Evolutionary conservation across 1,140 invertebrate genomes (phyloP).

Genomic region (Sesamia nonagrioides): DNA sequence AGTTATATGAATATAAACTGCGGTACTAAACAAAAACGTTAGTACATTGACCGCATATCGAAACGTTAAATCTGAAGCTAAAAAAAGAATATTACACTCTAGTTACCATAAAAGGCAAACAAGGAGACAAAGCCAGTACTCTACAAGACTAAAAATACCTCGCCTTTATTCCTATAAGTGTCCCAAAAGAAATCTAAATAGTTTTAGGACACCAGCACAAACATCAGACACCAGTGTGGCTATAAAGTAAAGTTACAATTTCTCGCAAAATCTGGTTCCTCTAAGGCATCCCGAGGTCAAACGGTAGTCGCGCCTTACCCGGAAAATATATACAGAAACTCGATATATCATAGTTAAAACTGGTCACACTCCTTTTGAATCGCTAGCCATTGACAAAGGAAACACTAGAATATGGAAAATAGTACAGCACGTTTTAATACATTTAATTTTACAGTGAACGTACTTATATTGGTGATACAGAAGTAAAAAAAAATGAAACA

Average conservation of each 20-base stretch:
- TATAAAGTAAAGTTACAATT: no score
- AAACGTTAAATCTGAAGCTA: neutral
- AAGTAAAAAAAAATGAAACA: neutral
- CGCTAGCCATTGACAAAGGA: no score
- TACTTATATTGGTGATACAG: neutral
- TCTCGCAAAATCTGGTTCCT: neutral
- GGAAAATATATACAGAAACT: neutral
- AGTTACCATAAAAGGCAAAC: constrained; percentile 12
- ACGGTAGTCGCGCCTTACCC: neutral
- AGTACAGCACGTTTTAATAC: neutral
- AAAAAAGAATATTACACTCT: neutral
- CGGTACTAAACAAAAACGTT: neutral
- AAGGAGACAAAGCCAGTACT: neutral
- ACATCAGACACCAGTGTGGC: no score
- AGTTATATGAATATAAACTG: neutral
- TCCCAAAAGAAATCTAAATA: neutral
- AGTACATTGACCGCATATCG: constrained; percentile 34
- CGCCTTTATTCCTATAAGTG: neutral
- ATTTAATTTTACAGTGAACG: neutral
- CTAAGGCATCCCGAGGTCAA: neutral
- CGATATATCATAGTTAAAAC: no score
- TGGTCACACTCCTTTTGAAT: no score
- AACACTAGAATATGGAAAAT: no score
- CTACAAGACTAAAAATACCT: neutral
- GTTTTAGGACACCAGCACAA: no score